Evolutionary conservation across 30 jellyfish, hydroid and myxozoan species (phyloP), one percentile per base, ranked within the genome.

Genomic region (Rhopilema esculentum): DNA sequence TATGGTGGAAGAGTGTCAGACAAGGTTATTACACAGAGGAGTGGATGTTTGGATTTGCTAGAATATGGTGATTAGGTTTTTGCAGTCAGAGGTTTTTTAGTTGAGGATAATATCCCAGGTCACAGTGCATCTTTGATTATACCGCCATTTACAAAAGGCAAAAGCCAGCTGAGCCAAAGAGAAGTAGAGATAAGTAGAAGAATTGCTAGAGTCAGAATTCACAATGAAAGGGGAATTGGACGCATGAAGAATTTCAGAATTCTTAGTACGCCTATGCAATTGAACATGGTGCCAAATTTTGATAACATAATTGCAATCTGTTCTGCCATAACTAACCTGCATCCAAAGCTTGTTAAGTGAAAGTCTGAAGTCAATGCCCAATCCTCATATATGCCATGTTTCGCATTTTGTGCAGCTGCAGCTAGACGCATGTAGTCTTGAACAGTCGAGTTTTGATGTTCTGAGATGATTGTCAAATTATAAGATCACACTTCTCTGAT

Each of bases 61-160:
- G 62, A 73, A 21, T 27, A 21, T 74, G 95, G 84, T 74, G 95
- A 86, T 50, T 30, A 66, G 26, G 50, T 86, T 27, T 19, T 86
- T 61, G 95, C 89, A 0, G 95, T 61, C 48, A 30, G 95, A 61
- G 91, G 95, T 0, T 91, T 91, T 69, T 1, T 50, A 2, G 63
- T 91, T 18, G 84, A 1, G 33, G 97, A 84, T 27, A 96, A 91
- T 23, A 0, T 91, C 9, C 92, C 97, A 28, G 24, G 49, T 1
- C 72, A 64, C n/a, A 90, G 91, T 16, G 97, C 92, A 0, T 27
- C 52, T 1, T 61, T 90, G 80, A 16, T 0, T 31, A 90, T 90
- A 22, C 88, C 97, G 50, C 19, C 73, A 62, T 90, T 90, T 83
- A 83, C 96, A 15, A 90, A 84, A 15, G 94, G 97, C 1, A 90